Percentiles rank a stretch among this genome's conserved stretches.
Conservation (phyloP, 2,797 vertebrate species). For the Falco novaeseelandiae region DNA sequence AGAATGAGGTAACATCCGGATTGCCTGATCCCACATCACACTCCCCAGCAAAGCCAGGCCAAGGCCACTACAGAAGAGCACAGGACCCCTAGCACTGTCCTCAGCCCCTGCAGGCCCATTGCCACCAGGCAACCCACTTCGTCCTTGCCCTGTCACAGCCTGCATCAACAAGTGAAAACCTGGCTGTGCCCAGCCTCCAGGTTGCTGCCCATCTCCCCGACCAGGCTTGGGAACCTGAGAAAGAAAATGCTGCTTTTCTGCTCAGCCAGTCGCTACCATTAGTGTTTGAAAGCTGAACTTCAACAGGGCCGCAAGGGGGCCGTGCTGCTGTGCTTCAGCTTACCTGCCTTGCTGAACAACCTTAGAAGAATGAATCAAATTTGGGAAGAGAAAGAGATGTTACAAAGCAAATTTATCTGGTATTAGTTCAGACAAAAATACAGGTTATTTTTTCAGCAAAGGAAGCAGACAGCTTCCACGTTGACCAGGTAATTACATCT, state of each 20-base stretch:
- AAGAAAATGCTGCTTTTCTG: background rate
- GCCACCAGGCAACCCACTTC: background rate
- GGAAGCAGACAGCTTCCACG: rapidly evolving
- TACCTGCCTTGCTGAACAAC: background rate
- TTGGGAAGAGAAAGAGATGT: background rate
- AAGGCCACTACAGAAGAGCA: background rate
- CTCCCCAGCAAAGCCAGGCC: background rate
- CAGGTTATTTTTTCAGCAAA: background rate
- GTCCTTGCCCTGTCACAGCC: rapidly evolving
- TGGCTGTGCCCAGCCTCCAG: background rate
- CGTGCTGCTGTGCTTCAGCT: background rate
- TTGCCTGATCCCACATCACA: rapidly evolving
- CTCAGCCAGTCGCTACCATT: background rate
- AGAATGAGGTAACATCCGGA: background rate
- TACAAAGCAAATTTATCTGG: background rate
- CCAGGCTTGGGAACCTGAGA: background rate
- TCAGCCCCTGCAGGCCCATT: background rate
- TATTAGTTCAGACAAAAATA: background rate
- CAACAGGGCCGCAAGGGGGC: too few species aligned
- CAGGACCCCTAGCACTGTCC: rapidly evolving
- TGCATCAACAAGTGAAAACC: background rate
- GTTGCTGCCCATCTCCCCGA: too few species aligned
- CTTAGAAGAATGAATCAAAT: background rate
- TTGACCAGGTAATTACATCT: background rate
- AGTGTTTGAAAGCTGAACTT: background rate